These are phyloP conservation scores for Hesperophylax magnus DNA, from an alignment of 1,140 invertebrate species.

Conservation along the genomic window DNA sequence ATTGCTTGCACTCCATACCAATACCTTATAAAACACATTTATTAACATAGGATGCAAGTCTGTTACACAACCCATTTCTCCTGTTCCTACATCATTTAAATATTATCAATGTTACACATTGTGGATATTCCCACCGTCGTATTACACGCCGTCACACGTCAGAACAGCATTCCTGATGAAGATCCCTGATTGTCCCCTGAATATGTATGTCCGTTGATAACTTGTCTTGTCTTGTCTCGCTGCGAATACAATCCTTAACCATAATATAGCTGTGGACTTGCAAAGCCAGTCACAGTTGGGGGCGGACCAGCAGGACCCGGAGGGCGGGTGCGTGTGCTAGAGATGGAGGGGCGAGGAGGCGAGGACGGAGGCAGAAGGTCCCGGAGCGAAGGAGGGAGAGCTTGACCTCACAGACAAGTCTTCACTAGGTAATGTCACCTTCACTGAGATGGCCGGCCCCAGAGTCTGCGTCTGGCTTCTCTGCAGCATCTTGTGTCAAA, in stretches of 20 bases:
- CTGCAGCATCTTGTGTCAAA: constrained; percentile 56
- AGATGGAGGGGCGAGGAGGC: constrained; percentile 50
- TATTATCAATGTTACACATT: no score
- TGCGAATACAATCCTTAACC: constrained; percentile 61
- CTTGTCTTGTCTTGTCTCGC: background rate
- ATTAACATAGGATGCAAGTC: no score
- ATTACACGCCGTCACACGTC: no score
- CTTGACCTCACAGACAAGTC: constrained; percentile 1
- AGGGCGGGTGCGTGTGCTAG: constrained; percentile 86
- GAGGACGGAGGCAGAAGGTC: background rate
- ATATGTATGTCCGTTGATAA: background rate
- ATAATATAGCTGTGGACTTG: constrained; percentile 79
- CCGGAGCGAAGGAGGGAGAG: background rate
- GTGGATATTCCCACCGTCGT: no score
- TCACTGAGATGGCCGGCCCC: background rate
- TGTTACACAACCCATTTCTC: no score
- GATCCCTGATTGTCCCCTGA: no score
- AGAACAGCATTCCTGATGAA: no score
- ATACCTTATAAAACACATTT: no score
- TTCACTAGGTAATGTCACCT: constrained; percentile 15
- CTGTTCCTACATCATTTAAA: no score
- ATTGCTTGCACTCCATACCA: no score
- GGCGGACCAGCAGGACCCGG: constrained; percentile 81
- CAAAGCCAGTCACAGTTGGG: constrained; percentile 83
- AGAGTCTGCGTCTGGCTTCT: constrained; percentile 48